phyloP scores from a whole-genome alignment of 2,888 invertebrate species.

The Ecliptopera silaceata region DNA sequence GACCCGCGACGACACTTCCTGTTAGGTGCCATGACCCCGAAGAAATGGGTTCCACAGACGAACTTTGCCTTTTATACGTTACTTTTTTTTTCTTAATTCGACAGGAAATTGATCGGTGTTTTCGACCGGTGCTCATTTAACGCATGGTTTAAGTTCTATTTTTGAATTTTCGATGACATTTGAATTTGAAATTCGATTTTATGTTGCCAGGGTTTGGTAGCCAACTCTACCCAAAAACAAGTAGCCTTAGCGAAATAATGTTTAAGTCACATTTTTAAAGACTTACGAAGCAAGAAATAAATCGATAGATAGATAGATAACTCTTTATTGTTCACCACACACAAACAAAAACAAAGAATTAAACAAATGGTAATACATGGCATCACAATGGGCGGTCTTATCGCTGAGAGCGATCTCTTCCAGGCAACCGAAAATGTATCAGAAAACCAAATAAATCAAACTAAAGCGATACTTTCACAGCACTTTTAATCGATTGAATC shows the following conservation, averaged over 20 bases:
- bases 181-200: constrained; percentile 11
- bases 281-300: no score
- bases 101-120: constrained; percentile 77
- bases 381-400: no score
- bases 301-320: no score
- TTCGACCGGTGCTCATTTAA: constrained; percentile 68
- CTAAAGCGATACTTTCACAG: no score
- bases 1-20: constrained; percentile 79
- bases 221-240: background rate
- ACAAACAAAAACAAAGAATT: no score
- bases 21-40: constrained; percentile 81
- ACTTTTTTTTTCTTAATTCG: constrained; percentile 65
- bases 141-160: constrained; percentile 56
- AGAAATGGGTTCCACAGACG: constrained; percentile 71
- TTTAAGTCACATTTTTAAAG: no score
- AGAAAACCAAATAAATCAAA: no score
- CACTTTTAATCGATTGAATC: background rate
- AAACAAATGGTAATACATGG: no score
- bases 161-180: constrained; percentile 34
- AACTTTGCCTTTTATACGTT: constrained; percentile 62
- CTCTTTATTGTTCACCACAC: no score
- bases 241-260: no score
- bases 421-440: no score
- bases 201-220: background rate
- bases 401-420: no score